These are phyloP conservation scores for Amphilophus citrinellus DNA, from an alignment of 2,113 vertebrate species.

Conservation along the genomic window DNA sequence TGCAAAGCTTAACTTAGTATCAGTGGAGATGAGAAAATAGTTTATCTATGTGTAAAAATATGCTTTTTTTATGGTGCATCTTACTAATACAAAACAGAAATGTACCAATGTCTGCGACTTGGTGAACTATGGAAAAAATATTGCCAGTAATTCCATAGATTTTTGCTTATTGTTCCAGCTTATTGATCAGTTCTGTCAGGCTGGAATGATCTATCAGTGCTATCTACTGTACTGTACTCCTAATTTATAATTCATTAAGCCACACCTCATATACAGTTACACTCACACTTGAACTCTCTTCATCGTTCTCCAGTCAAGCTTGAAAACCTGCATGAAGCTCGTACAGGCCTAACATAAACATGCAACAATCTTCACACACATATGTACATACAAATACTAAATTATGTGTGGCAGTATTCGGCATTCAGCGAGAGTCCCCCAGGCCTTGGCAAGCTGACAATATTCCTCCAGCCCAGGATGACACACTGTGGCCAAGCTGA, in stretches of 20 bases:
- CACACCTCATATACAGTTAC: constrained; percentile 57
- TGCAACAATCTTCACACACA: constrained; percentile 5
- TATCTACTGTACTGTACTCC: constrained; percentile 32
- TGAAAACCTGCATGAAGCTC: constrained; percentile 6
- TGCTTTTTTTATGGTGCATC: neutral
- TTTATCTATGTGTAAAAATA: neutral
- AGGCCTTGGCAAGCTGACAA: constrained; percentile 51
- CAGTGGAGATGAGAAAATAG: neutral
- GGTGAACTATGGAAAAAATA: neutral
- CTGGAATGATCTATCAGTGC: constrained; percentile 12
- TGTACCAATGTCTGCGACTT: neutral
- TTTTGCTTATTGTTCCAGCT: neutral
- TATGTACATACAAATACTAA: constrained; percentile 1
- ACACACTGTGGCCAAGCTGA: constrained; percentile 45
- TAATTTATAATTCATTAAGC: constrained; percentile 70
- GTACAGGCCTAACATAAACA: constrained; percentile 1
- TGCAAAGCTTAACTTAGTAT: neutral
- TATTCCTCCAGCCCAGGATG: constrained; percentile 24
- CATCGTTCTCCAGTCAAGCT: constrained; percentile 11
- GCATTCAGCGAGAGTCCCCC: constrained; percentile 23
- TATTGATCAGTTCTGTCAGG: constrained; percentile 24
- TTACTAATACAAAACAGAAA: neutral
- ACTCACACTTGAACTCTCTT: constrained; percentile 20
- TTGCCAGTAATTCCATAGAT: constrained; percentile 1
- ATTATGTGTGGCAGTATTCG: constrained; percentile 6